Evolutionary conservation across 2,888 invertebrate genomes (phyloP).

Genomic region (Cosmia trapezina): DNA sequence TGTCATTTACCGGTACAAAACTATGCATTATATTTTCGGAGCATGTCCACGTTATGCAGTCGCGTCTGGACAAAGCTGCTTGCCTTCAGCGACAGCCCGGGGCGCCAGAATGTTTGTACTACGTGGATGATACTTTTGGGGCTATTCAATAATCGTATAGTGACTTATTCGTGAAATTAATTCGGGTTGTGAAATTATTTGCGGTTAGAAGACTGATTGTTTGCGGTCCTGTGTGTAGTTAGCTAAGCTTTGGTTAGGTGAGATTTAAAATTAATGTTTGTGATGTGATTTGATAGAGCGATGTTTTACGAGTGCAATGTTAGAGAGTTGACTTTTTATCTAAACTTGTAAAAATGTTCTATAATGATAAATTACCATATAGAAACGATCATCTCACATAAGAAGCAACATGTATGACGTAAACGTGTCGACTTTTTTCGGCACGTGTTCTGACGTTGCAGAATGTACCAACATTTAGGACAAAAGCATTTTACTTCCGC

Average conservation of each 20-base stretch:
- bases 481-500: slow-evolving; percentile 87
- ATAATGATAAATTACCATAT: not conserved
- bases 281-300: not conserved
- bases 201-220: slow-evolving; percentile 23
- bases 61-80: slow-evolving; percentile 73
- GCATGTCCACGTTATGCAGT: slow-evolving; percentile 78
- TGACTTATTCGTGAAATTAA: slow-evolving; percentile 48
- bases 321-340: not conserved
- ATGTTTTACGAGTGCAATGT: too few species aligned
- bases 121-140: slow-evolving; percentile 76
- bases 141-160: slow-evolving; percentile 75
- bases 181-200: slow-evolving; percentile 35
- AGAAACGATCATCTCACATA: not conserved
- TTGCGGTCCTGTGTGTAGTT: slow-evolving; percentile 1
- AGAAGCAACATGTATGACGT: not conserved
- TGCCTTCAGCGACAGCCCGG: slow-evolving; percentile 81
- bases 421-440: slow-evolving; percentile 53
- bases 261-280: not conserved
- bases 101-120: slow-evolving; percentile 81
- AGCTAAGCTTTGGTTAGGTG: not conserved
- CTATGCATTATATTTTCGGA: slow-evolving; percentile 29
- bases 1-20: slow-evolving; percentile 13
- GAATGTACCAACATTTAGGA: slow-evolving; percentile 79
- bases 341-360: not conserved
- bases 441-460: slow-evolving; percentile 42